Conservation (phyloP, 1,140 invertebrate species). For the Theocolax elegans region DNA sequence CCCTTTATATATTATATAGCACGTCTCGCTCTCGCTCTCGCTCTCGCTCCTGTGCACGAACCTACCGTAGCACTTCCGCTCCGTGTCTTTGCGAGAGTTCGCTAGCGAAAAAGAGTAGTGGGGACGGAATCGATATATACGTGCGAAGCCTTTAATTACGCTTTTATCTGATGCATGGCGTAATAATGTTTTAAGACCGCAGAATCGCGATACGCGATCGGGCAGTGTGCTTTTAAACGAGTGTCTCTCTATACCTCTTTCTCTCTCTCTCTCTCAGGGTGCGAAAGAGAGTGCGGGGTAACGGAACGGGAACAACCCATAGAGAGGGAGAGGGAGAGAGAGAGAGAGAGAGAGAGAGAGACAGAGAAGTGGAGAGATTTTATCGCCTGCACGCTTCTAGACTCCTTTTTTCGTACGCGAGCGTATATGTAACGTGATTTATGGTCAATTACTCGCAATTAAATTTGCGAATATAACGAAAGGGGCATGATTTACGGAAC, state of each 20-base stretch:
- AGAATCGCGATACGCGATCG: constrained; percentile 38
- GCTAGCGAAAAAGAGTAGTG: neutral
- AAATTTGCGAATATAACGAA: constrained; percentile 35
- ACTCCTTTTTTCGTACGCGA: constrained; percentile 19
- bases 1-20: no score
- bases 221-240: constrained; percentile 28
- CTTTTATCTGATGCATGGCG: constrained; percentile 56
- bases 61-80: no score
- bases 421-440: constrained; percentile 25
- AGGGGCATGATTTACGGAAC: constrained; percentile 7
- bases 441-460: constrained; percentile 41
- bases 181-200: constrained; percentile 54
- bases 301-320: no score
- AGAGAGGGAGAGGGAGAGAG: no score
- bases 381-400: constrained; percentile 29
- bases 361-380: constrained; percentile 16
- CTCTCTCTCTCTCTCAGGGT: constrained; percentile 11
- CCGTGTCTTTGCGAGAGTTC: no score
- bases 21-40: no score
- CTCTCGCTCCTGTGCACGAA: neutral
- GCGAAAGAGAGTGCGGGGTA: no score
- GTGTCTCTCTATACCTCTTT: constrained; percentile 32
- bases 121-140: constrained; percentile 36
- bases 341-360: neutral
- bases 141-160: constrained; percentile 58